Conservation (phyloP, 2,113 vertebrate species). For the Helogale parvula region DNA sequence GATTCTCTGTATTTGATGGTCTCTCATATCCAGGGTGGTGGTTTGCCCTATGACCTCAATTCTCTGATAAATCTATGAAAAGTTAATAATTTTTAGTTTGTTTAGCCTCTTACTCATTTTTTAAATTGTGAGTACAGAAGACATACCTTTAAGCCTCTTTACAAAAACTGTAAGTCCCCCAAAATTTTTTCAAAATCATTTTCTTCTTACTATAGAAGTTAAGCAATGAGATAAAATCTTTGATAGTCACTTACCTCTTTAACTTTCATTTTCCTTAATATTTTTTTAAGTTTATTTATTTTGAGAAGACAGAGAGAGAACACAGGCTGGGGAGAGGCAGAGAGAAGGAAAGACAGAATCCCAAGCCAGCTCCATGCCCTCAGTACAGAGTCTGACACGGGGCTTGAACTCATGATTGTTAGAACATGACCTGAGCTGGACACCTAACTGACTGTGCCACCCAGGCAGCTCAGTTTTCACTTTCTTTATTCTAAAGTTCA, state of each 20-base stretch:
- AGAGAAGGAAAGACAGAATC: too few relatives aligned
- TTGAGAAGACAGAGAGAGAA: too few relatives aligned
- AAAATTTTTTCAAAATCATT: neutral
- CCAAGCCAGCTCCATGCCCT: too few relatives aligned
- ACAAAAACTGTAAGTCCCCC: neutral
- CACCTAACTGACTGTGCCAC: too few relatives aligned
- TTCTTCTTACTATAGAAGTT: neutral
- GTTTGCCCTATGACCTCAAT: neutral
- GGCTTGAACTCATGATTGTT: too few relatives aligned
- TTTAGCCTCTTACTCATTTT: neutral
- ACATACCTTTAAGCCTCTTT: neutral
- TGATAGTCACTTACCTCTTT: neutral
- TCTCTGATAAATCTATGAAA: neutral
- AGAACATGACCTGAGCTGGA: too few relatives aligned
- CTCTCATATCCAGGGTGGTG: neutral
- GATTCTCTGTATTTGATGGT: neutral
- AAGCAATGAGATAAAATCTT: neutral
- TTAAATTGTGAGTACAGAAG: neutral
- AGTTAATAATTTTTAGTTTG: neutral
- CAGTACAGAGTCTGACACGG: too few relatives aligned
- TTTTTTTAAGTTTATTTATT: too few relatives aligned
- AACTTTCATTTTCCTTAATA: too few relatives aligned
- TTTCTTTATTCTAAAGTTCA: neutral
- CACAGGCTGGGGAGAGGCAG: too few relatives aligned
- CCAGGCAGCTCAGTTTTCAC: neutral